Base-by-base conservation (phyloP, 2,113 vertebrate species). In the Lophius piscatorius region DNA sequence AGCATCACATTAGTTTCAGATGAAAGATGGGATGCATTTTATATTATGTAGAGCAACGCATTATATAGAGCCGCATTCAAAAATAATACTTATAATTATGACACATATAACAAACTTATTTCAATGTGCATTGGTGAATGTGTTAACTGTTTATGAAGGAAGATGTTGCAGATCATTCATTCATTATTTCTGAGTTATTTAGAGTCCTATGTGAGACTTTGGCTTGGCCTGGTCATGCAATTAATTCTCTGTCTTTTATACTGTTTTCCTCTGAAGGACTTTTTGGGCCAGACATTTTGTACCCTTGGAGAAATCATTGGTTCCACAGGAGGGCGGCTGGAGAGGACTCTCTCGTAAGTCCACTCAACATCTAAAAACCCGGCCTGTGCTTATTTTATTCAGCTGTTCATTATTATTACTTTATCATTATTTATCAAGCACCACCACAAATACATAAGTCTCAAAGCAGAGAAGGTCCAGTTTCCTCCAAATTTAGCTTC, bases 261-360 rank as follows among this genome's bases (percentile, higher is more conserved):
- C 26, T 1, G 1, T 34, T 24, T 13, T 29, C 7, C 24, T 33
- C 42, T 9, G 4, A 31, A 93, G 91, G 90, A 92, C 69, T 93
- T 93, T 72, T 83, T 93, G 60, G 91, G 91, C 52, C 91, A 93
- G 82, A 93, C 89, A 16, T 93, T 93, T 77, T 91, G 91, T 50
- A 92, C 91, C 47, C 90, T 93, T 9, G 91, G 91, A 70, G 91
- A 93, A 83, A 91, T 93, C 77, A 93, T 93, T 9, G 91, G 91
- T 31, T 90, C 91, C 20, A 59, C 86, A 9, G 91, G 89, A 44
- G 87, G 91, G 46, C 85, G 89, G 20, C 57, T 91, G 75, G 90
- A 93, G 70, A 89, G 59, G 66, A 84, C 71, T 29, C 85, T 93
- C 29, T 93, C 91, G 91, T 93, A 82, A 92, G 91, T 91, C 35